phyloP scores from a whole-genome alignment of 2,888 invertebrate species.

The Vandiemenella viatica region DNA sequence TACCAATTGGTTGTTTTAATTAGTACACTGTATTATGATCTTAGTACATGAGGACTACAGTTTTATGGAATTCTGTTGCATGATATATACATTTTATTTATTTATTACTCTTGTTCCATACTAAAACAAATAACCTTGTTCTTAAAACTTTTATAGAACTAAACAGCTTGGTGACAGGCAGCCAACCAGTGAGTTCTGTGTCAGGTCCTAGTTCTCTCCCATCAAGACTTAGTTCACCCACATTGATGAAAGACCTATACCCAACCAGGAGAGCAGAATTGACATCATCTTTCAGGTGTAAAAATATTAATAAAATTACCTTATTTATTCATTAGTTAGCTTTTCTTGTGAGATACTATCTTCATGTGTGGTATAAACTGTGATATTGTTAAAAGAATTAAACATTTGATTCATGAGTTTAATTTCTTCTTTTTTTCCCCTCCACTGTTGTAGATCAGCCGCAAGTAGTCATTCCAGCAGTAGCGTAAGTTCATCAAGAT shows the following conservation, averaged over 20 bases:
- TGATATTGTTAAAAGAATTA: not conserved
- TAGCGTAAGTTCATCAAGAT: conserved; percentile 29
- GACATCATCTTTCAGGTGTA: conserved; percentile 24
- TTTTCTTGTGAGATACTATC: not conserved
- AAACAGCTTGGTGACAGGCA: conserved; percentile 21
- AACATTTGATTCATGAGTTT: not conserved
- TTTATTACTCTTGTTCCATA: too few species aligned
- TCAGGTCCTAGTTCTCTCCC: conserved; percentile 35
- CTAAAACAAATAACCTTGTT: too few species aligned
- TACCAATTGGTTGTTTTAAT: too few species aligned
- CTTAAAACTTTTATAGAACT: conserved; percentile 6
- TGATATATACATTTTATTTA: too few species aligned
- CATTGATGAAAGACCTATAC: conserved; percentile 23
- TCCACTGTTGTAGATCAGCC: conserved; percentile 12
- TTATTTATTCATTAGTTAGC: not conserved
- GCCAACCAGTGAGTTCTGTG: conserved; percentile 30
- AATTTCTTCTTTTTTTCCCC: not conserved
- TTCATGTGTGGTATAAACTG: not conserved
- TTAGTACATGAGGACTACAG: too few species aligned
- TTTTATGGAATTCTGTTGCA: too few species aligned
- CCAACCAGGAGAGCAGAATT: conserved; percentile 30
- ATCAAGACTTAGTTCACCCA: conserved; percentile 30
- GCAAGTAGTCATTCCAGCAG: conserved; percentile 20
- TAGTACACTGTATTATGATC: too few species aligned
- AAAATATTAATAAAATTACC: too few species aligned